A percentile compares a stretch with the other conserved stretches of the same genome.
Evolutionary conservation across 2,797 vertebrate species (phyloP).

Genomic region (Clarias platycephalus): DNA sequence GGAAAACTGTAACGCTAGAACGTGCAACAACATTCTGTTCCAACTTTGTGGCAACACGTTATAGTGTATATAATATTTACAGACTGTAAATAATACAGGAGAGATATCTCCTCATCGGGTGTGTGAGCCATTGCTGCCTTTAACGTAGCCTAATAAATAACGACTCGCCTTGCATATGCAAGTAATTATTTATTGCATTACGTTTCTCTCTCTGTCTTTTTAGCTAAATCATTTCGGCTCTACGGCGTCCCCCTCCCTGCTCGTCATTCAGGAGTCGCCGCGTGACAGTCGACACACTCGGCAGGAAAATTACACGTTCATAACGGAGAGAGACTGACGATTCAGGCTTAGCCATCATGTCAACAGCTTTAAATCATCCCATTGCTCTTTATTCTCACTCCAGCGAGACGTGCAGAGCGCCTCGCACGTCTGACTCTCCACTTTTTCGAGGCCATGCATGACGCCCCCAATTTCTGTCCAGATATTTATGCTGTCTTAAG

Average conservation of each 20-base stretch:
- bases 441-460: not conserved
- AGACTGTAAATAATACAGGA: no score
- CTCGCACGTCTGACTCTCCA: not conserved
- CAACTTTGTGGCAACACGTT: not conserved
- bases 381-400: conserved; percentile 2
- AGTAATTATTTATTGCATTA: not conserved
- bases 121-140: not conserved
- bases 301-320: not conserved
- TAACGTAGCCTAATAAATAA: no score
- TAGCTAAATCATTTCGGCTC: not conserved
- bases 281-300: not conserved
- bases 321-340: not conserved
- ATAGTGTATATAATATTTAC: not conserved
- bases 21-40: not conserved
- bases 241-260: not conserved
- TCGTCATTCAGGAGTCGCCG: not conserved
- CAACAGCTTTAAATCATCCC: conserved; percentile 12
- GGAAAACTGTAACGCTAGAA: not conserved
- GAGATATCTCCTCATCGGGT: not conserved
- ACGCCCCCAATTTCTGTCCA: not conserved
- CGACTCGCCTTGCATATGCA: no score
- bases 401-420: not conserved
- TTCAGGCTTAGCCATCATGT: not conserved
- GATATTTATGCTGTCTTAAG: not conserved
- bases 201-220: not conserved